These are phyloP conservation scores for Paracyclopina nana DNA, from an alignment of 1,140 invertebrate genomes.

Conservation along the genomic window DNA sequence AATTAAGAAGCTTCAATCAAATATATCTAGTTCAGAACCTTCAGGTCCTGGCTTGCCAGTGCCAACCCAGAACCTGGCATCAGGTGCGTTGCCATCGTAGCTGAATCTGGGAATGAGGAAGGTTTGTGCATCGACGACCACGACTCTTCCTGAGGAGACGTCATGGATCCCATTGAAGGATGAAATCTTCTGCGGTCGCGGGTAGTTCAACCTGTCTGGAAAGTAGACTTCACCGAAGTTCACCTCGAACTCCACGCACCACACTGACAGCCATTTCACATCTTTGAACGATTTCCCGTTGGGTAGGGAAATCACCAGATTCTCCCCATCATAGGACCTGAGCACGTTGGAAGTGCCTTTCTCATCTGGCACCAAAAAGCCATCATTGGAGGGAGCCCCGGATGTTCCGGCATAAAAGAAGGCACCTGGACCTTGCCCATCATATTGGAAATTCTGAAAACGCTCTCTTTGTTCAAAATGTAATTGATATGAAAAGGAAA, in stretches of 20 bases:
- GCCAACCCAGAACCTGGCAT: conserved; percentile 82
- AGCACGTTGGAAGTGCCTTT: conserved; percentile 26
- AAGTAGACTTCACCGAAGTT: conserved; percentile 71
- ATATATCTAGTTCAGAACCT: conserved; percentile 47
- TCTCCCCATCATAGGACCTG: conserved; percentile 47
- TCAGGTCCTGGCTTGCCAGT: conserved; percentile 57
- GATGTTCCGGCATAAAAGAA: conserved; percentile 55
- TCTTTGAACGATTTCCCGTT: conserved; percentile 59
- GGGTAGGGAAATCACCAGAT: conserved; percentile 59
- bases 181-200: conserved; percentile 54
- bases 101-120: conserved; percentile 37
- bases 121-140: conserved; percentile 27
- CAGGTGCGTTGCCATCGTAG: conserved; percentile 69
- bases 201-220: conserved; percentile 51
- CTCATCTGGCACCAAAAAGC: conserved; percentile 55
- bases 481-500: too few species aligned
- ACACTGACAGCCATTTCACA: conserved; percentile 67
- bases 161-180: conserved; percentile 46
- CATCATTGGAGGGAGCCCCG: conserved; percentile 24
- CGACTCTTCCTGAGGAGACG: conserved; percentile 37
- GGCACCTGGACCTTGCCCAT: conserved; percentile 72
- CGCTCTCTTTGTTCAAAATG: too few species aligned
- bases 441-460: conserved; percentile 40
- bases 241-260: conserved; percentile 70
- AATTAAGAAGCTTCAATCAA: too few species aligned